These are phyloP conservation scores for Oppia nitens DNA, from an alignment of 1,140 invertebrate species.

Conservation along the genomic window DNA sequence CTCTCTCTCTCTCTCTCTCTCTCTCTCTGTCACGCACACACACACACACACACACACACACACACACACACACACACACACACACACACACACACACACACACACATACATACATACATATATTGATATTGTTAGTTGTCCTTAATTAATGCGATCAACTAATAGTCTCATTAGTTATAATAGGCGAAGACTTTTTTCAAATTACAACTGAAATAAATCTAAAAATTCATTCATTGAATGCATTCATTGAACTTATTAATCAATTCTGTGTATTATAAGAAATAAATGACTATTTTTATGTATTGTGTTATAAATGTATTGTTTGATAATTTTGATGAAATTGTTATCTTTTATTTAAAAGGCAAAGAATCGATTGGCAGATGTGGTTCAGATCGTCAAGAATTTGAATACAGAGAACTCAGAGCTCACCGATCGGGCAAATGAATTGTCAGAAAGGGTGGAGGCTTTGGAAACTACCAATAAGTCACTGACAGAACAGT, in stretches of 20 bases:
- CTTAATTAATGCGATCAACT: too few relatives aligned
- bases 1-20: too few relatives aligned
- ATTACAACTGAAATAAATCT: background rate
- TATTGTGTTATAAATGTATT: conserved; percentile 1
- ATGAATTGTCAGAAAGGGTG: conserved; percentile 8
- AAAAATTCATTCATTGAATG: background rate
- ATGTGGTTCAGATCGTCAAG: conserved; percentile 11
- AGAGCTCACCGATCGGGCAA: conserved; percentile 11
- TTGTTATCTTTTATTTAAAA: background rate
- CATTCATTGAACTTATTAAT: background rate
- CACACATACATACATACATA: background rate
- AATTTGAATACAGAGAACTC: conserved; percentile 11
- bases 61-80: too few relatives aligned
- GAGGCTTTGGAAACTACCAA: conserved; percentile 3
- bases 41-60: background rate
- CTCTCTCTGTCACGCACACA: too few relatives aligned
- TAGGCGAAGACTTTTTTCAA: too few relatives aligned
- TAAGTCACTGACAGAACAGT: background rate
- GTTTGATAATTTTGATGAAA: background rate
- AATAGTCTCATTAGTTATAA: too few relatives aligned
- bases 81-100: too few relatives aligned
- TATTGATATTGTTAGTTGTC: too few relatives aligned
- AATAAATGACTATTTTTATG: background rate
- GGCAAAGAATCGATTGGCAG: conserved; percentile 7
- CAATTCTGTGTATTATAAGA: background rate